Conservation (phyloP, 53 echinoderm and acorn worm species). For the Astropecten irregularis region DNA sequence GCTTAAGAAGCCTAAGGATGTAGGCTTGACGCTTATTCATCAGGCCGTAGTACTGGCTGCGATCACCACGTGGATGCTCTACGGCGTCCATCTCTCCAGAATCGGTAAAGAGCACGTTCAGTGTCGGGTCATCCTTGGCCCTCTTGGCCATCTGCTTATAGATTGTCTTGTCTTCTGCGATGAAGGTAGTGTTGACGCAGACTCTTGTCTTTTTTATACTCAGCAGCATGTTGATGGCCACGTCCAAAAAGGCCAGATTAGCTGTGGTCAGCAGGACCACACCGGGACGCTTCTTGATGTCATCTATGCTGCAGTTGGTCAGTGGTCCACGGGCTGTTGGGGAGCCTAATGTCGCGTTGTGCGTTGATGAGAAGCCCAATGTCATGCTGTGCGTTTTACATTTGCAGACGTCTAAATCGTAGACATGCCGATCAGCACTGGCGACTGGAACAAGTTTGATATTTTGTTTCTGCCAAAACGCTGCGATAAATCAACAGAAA, state of each 20-base stretch:
- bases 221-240: constrained; percentile 9
- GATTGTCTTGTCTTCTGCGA: neutral
- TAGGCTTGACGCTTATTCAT: constrained; percentile 34
- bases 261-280: constrained; percentile 5
- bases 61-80: neutral
- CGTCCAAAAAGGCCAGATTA: neutral
- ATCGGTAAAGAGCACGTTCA: neutral
- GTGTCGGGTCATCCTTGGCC: neutral
- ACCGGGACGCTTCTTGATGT: neutral
- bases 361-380: too few relatives aligned
- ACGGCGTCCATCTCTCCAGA: neutral
- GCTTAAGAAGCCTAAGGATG: neutral
- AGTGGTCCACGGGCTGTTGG: neutral
- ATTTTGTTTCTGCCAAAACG: too few relatives aligned
- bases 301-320: constrained; percentile 2
- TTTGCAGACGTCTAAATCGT: too few relatives aligned
- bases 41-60: neutral
- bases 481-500: too few relatives aligned
- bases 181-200: constrained; percentile 7
- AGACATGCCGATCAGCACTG: too few relatives aligned
- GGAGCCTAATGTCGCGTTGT: too few relatives aligned
- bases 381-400: too few relatives aligned
- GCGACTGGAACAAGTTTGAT: too few relatives aligned
- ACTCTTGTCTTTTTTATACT: neutral
- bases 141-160: neutral